phyloP scores from a whole-genome alignment of 1,140 invertebrate species.

The Gryon sp. region DNA sequence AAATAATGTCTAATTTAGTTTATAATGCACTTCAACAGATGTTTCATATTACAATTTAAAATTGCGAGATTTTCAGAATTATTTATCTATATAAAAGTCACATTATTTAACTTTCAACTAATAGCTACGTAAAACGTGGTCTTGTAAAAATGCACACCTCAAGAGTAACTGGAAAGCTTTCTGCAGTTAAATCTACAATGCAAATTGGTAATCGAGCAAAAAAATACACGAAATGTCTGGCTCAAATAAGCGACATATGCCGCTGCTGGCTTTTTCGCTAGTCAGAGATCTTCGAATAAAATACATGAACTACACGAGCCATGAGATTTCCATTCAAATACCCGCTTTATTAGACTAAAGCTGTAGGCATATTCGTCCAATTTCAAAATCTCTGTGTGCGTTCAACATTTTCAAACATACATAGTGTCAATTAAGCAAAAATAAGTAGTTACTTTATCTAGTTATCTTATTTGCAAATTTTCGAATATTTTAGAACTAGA shows the following conservation, averaged over 20 bases:
- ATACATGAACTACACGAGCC: constrained; percentile 66
- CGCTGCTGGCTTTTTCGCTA: constrained; percentile 52
- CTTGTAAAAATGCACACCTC: constrained; percentile 58
- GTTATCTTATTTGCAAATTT: too few species aligned
- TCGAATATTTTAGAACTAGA: too few species aligned
- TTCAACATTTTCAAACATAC: constrained; percentile 31
- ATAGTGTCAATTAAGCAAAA: neutral
- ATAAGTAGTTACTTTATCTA: neutral
- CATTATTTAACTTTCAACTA: constrained; percentile 36
- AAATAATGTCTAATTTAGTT: too few species aligned
- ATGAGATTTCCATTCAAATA: constrained; percentile 69
- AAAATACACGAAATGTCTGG: constrained; percentile 61
- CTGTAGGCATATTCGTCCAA: constrained; percentile 23
- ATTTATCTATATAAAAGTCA: constrained; percentile 39
- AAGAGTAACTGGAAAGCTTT: constrained; percentile 63
- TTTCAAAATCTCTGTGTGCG: constrained; percentile 31
- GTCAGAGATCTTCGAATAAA: constrained; percentile 63
- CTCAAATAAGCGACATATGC: constrained; percentile 68
- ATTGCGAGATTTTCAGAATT: too few species aligned
- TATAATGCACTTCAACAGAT: too few species aligned
- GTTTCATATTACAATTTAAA: too few species aligned
- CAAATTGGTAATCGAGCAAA: constrained; percentile 67
- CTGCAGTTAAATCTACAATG: constrained; percentile 72
- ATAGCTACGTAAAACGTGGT: constrained; percentile 17
- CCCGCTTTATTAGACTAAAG: constrained; percentile 58